phyloP scores from a whole-genome alignment of 2,888 invertebrate genomes.

The Rhagonycha lutea region DNA sequence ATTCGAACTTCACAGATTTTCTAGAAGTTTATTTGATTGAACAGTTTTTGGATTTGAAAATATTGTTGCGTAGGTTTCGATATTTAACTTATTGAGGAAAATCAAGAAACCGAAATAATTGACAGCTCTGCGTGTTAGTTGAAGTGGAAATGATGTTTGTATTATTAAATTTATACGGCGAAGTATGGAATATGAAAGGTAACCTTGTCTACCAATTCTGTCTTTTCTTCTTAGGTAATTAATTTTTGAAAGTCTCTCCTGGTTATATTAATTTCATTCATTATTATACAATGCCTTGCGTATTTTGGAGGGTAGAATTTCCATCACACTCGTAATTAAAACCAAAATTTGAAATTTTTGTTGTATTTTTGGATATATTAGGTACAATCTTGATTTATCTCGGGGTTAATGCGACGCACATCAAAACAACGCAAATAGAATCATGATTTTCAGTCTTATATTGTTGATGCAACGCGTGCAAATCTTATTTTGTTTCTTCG shows the following conservation, averaged over 20 bases:
- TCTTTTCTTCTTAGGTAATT: background rate
- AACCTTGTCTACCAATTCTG: background rate
- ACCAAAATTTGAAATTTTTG: no score
- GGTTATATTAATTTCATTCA: background rate
- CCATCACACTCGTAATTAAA: no score
- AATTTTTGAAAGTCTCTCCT: background rate
- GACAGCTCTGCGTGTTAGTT: background rate
- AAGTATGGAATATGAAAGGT: background rate
- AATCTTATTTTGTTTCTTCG: no score
- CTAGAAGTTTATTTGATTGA: background rate
- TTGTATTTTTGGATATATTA: no score
- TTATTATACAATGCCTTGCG: background rate
- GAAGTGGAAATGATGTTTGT: background rate
- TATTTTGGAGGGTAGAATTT: no score
- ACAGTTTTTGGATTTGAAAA: background rate
- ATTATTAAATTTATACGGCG: background rate
- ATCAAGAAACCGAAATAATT: background rate
- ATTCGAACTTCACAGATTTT: background rate
- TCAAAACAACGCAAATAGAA: no score
- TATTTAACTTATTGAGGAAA: background rate
- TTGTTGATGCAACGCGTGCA: no score
- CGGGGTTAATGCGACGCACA: no score
- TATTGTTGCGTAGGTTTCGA: background rate
- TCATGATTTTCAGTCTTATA: no score
- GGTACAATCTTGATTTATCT: no score